Percentiles rank a stretch among this genome's conserved stretches.
Evolutionary conservation across 1,140 invertebrate species (phyloP).

Genomic region (Drosophila parvula): DNA sequence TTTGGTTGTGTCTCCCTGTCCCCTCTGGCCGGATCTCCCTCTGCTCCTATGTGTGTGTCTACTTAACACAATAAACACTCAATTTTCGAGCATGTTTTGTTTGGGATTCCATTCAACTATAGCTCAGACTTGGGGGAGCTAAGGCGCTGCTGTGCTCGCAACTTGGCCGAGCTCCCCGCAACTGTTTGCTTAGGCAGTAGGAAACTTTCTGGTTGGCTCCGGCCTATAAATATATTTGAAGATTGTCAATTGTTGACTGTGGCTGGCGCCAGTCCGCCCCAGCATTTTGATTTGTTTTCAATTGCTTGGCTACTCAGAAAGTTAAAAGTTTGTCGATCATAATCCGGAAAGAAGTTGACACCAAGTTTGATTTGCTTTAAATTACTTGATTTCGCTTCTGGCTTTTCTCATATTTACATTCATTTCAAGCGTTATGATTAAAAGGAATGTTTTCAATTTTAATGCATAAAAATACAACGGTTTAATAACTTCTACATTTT

Average conservation of each 20-base stretch:
- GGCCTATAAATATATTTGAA: constrained; percentile 78
- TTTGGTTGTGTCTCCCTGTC: constrained; percentile 13
- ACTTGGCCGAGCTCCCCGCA: constrained; percentile 57
- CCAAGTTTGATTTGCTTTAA: constrained; percentile 63
- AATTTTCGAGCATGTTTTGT: constrained; percentile 82
- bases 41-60: constrained; percentile 44
- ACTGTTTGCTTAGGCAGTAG: constrained; percentile 55
- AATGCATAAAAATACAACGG: neutral
- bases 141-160: constrained; percentile 19
- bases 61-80: constrained; percentile 82
- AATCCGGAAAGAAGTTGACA: constrained; percentile 64
- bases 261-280: constrained; percentile 32
- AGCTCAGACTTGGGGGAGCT: neutral
- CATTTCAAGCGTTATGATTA: neutral
- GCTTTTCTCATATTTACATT: constrained; percentile 10
- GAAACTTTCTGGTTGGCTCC: constrained; percentile 25
- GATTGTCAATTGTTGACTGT: constrained; percentile 74
- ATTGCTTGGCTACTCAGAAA: constrained; percentile 59
- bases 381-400: constrained; percentile 42
- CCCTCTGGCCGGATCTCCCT: neutral
- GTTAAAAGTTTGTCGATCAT: constrained; percentile 53
- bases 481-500: neutral
- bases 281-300: constrained; percentile 75
- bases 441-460: neutral
- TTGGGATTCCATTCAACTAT: constrained; percentile 69